A percentile compares a stretch with the other conserved stretches of the same genome.
Evolutionary conservation across 2,888 invertebrate species (phyloP).

Genomic region (Eugnorisma glareosa): DNA sequence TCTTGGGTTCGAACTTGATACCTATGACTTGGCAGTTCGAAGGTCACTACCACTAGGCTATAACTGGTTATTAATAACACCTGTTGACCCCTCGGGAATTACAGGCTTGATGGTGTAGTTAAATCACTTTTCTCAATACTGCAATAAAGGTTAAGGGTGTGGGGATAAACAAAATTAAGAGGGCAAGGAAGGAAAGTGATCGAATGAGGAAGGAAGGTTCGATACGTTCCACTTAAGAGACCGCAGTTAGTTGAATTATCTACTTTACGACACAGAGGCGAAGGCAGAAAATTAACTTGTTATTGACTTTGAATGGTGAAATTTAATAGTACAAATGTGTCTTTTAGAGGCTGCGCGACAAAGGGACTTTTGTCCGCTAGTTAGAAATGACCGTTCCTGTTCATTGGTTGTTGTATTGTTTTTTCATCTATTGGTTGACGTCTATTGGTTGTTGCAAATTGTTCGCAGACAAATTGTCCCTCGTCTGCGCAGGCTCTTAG

Average conservation of each 20-base stretch:
- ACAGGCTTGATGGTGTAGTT: not conserved
- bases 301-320: not conserved
- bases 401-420: no score
- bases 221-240: slow-evolving; percentile 55
- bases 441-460: no score
- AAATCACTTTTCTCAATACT: not conserved
- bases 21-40: no score
- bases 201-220: slow-evolving; percentile 50
- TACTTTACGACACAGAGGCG: not conserved
- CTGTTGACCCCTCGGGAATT: not conserved
- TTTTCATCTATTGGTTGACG: no score
- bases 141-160: not conserved
- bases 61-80: not conserved
- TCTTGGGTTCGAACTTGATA: no score
- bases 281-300: slow-evolving; percentile 36
- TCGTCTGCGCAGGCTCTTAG: no score
- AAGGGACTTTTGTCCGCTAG: no score
- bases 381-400: no score
- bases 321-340: no score
- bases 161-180: slow-evolving; percentile 54
- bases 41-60: no score
- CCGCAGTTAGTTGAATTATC: slow-evolving; percentile 54
- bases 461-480: no score
- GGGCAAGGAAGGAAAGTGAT: slow-evolving; percentile 8
- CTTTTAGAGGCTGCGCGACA: no score